Evolutionary conservation across 2,797 vertebrate genomes (phyloP).

Genomic region (Trachops cirrhosus): DNA sequence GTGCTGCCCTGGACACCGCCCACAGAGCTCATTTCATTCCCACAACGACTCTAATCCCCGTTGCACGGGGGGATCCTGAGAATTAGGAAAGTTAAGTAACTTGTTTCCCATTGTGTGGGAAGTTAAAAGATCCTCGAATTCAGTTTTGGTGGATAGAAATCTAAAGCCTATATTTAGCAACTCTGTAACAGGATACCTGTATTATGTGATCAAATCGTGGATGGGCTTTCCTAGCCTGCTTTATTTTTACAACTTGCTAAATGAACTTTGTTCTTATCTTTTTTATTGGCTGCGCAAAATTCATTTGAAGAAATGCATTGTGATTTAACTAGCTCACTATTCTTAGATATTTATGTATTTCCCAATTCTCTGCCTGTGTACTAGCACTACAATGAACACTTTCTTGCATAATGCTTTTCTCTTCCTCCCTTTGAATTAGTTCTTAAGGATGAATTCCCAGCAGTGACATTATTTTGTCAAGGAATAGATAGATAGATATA

Average conservation of each 20-base stretch:
- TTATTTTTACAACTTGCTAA: not conserved
- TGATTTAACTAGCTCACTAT: not conserved
- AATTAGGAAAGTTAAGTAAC: not conserved
- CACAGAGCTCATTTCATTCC: not conserved
- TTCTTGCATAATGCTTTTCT: not conserved
- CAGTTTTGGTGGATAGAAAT: not conserved
- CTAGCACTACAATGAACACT: not conserved
- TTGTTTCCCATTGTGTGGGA: not conserved
- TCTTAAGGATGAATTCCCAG: slow-evolving; percentile 23
- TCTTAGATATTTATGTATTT: not conserved
- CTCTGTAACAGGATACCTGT: not conserved
- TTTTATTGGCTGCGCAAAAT: not conserved
- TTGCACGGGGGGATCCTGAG: not conserved
- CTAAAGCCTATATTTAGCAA: not conserved
- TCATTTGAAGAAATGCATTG: not conserved
- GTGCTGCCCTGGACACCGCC: not conserved
- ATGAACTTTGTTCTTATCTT: not conserved
- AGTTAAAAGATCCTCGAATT: not conserved
- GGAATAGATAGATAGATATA: not conserved
- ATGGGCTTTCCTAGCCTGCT: not conserved
- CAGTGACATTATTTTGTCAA: slow-evolving; percentile 19
- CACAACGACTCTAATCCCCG: not conserved
- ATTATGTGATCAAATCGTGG: not conserved
- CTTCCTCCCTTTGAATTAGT: not conserved
- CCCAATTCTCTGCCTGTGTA: not conserved